A percentile compares a stretch with the other conserved stretches of the same genome.
Conservation (phyloP, 2,888 invertebrate genomes). For the Stegophylla sp. region DNA sequence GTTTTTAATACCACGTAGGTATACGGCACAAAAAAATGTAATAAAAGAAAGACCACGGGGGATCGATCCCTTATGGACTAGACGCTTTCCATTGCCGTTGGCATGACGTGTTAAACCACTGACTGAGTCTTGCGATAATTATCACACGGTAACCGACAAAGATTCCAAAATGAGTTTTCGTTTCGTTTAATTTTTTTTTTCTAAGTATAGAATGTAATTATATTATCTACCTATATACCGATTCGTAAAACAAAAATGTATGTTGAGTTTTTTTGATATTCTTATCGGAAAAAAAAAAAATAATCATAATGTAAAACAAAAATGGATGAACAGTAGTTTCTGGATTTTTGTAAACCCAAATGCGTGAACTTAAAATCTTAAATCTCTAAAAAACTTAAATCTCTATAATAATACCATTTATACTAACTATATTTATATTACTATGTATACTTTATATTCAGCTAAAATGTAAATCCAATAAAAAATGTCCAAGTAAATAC, state of each 20-base stretch:
- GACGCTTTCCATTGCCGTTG: conserved; percentile 5
- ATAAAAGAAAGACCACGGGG: conserved; percentile 46
- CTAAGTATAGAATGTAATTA: background rate
- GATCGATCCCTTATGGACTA: conserved; percentile 36
- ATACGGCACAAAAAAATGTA: conserved; percentile 3
- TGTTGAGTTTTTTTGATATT: background rate
- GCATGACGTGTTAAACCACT: conserved; percentile 36
- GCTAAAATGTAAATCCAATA: conserved; percentile 2
- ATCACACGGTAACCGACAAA: conserved; percentile 43
- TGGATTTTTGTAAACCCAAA: background rate
- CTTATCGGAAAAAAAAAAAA: background rate
- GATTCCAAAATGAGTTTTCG: conserved; percentile 42
- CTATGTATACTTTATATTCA: background rate
- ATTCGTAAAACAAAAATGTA: background rate
- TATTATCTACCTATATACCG: background rate
- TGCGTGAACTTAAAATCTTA: background rate
- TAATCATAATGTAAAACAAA: background rate
- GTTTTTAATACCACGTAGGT: background rate
- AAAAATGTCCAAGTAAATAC: background rate
- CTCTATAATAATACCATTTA: background rate
- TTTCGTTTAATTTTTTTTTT: conserved; percentile 16
- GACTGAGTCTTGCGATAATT: conserved; percentile 36
- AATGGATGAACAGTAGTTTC: too few species aligned
- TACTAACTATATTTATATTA: background rate
- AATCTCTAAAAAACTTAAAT: too few species aligned